Evolutionary conservation across 2,888 invertebrate genomes (phyloP).

Genomic region (Conus canariensis): DNA sequence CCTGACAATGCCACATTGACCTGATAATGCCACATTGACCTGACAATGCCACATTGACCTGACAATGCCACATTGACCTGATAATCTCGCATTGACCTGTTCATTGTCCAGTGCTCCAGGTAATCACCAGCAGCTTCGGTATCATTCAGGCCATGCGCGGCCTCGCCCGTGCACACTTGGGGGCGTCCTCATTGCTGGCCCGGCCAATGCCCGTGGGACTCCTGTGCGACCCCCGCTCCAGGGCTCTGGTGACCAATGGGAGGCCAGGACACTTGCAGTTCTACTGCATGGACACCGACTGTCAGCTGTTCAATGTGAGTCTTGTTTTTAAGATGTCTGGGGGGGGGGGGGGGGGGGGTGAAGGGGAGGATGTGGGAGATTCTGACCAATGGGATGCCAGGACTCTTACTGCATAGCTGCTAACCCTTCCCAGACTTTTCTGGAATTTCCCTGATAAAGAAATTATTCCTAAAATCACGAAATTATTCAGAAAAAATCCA

Average conservation of each 20-base stretch:
- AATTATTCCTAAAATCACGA: too few species aligned
- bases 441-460: too few species aligned
- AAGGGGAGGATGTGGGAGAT: background rate
- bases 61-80: too few species aligned
- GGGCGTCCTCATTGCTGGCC: background rate
- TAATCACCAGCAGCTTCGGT: constrained; percentile 78
- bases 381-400: background rate
- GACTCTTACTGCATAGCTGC: background rate
- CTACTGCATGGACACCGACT: constrained; percentile 83
- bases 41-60: too few species aligned
- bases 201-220: constrained; percentile 76
- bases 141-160: constrained; percentile 84
- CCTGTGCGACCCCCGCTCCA: constrained; percentile 83
- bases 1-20: too few species aligned
- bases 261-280: constrained; percentile 88
- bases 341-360: background rate
- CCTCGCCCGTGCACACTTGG: constrained; percentile 83
- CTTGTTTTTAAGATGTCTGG: too few species aligned
- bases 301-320: constrained; percentile 81
- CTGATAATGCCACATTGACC: too few species aligned
- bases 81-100: too few species aligned
- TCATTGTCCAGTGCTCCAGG: constrained; percentile 75
- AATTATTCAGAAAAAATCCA: too few species aligned
- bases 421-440: too few species aligned
- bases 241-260: constrained; percentile 86